Conservation (phyloP, 2,888 invertebrate species). For the Charanyca ferruginea region DNA sequence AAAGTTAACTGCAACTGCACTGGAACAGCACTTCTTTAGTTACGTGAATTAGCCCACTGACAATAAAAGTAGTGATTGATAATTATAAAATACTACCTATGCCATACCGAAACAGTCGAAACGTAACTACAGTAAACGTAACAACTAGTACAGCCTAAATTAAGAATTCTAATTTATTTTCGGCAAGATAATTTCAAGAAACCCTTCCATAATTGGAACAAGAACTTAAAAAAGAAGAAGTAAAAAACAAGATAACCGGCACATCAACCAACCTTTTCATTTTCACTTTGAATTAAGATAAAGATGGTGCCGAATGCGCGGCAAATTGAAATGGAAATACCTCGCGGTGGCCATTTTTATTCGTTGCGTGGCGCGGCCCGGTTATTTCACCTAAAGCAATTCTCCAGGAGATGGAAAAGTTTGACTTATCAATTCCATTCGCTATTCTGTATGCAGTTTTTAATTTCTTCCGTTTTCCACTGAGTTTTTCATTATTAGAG, state of each 20-base stretch:
- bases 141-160: neutral
- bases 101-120: neutral
- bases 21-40: no score
- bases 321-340: slow-evolving; percentile 76
- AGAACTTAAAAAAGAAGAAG: slow-evolving; percentile 13
- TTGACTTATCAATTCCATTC: slow-evolving; percentile 82
- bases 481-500: slow-evolving; percentile 79
- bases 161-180: neutral
- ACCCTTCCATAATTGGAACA: slow-evolving; percentile 19
- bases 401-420: slow-evolving; percentile 78
- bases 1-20: no score
- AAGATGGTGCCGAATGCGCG: slow-evolving; percentile 68
- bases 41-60: no score
- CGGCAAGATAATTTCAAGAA: slow-evolving; percentile 15
- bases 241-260: slow-evolving; percentile 35
- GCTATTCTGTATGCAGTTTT: slow-evolving; percentile 76
- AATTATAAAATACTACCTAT: no score
- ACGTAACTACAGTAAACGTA: neutral
- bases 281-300: slow-evolving; percentile 72
- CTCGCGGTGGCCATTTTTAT: slow-evolving; percentile 70
- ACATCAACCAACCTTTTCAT: slow-evolving; percentile 59
- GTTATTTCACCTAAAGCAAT: slow-evolving; percentile 71
- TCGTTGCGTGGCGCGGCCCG: slow-evolving; percentile 62
- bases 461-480: slow-evolving; percentile 65
- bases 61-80: no score